A percentile compares a stretch with the other conserved stretches of the same genome.
Conservation (phyloP, 2,797 vertebrate species). For the Chromobotia macracanthus region DNA sequence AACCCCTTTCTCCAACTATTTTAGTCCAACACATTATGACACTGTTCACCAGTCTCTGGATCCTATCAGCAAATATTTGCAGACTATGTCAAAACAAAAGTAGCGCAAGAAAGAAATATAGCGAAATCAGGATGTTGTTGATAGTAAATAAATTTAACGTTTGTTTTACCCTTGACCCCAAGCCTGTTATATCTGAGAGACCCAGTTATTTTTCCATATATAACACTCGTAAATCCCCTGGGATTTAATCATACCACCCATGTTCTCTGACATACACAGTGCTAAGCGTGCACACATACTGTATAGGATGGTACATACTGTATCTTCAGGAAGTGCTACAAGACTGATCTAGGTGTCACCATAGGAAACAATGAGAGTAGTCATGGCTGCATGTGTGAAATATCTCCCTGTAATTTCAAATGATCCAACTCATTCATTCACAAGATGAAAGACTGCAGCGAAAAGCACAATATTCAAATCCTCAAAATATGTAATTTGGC, state of each 20-base stretch:
- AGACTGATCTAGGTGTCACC: slow-evolving; percentile 11
- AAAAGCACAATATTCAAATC: slow-evolving; percentile 11
- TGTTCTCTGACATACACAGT: slow-evolving; percentile 57
- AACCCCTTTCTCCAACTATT: not conserved
- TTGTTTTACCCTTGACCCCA: slow-evolving; percentile 78
- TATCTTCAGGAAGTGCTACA: not conserved
- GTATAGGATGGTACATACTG: not conserved
- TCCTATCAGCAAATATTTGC: slow-evolving; percentile 85
- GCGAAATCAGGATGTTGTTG: slow-evolving; percentile 68
- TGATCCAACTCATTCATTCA: slow-evolving; percentile 4
- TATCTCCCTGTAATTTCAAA: not conserved
- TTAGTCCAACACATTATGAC: slow-evolving; percentile 64
- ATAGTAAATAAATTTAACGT: slow-evolving; percentile 76
- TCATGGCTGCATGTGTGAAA: slow-evolving; percentile 15
- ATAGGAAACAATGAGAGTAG: not conserved
- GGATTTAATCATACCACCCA: slow-evolving; percentile 49
- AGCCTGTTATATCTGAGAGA: slow-evolving; percentile 75
- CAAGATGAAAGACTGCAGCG: not conserved
- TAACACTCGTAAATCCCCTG: slow-evolving; percentile 71
- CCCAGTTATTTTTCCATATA: slow-evolving; percentile 67
- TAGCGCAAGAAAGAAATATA: slow-evolving; percentile 73
- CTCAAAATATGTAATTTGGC: not conserved
- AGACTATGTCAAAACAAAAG: slow-evolving; percentile 83
- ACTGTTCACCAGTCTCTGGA: slow-evolving; percentile 80
- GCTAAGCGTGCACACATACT: slow-evolving; percentile 19